Conservation (phyloP, 2,113 vertebrate species). For the Megaceryle torquata region DNA sequence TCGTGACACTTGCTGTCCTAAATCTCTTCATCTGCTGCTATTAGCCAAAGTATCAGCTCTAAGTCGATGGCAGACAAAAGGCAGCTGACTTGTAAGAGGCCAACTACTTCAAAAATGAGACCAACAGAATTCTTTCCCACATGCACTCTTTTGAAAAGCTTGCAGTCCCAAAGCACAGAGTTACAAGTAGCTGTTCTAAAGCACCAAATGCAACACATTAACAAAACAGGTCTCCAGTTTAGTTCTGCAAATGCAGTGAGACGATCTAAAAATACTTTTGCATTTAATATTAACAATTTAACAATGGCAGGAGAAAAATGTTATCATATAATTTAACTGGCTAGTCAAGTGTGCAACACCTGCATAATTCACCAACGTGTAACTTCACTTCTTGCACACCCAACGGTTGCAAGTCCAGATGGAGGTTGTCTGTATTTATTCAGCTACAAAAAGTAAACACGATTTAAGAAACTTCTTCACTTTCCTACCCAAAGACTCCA, state of each 20-base stretch:
- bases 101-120: neutral
- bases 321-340: neutral
- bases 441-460: neutral
- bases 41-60: neutral
- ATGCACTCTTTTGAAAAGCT: neutral
- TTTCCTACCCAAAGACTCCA: neutral
- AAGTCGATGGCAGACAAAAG: neutral
- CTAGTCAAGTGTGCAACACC: neutral
- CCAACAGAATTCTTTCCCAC: neutral
- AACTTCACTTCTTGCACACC: neutral
- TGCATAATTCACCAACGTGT: neutral
- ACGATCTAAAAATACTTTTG: neutral
- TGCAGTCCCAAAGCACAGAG: neutral
- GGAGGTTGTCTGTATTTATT: neutral
- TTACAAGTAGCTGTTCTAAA: neutral
- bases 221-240: neutral
- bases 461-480: neutral
- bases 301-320: neutral
- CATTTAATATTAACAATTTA: neutral
- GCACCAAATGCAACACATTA: neutral
- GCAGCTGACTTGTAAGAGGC: neutral
- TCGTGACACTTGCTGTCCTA: neutral
- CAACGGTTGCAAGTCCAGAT: neutral
- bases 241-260: neutral
- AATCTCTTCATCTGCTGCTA: neutral